Evolutionary conservation across 2,797 vertebrate genomes (phyloP), one percentile per base, ranked within the genome.

Genomic region (Forpus xanthops): DNA sequence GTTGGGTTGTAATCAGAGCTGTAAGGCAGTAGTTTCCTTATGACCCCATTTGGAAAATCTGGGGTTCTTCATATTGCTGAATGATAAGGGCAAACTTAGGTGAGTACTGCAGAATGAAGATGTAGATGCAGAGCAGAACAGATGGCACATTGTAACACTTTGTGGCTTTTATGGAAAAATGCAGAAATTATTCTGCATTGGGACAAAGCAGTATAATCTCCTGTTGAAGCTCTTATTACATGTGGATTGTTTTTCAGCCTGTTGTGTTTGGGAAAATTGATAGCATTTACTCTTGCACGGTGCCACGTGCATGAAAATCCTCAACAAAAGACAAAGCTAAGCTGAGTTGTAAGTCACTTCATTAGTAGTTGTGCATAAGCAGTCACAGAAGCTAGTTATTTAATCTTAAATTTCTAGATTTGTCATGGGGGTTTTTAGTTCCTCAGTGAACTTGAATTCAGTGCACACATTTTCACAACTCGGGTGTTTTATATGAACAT

Each of bases 41-140:
- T 37, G 30, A 58, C 30, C 53, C 16, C 9, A 23, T 84, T 75
- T 68, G 62, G 62, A 74, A 88, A 92, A 88, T 47, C 44, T 42
- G 14, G 9, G 28, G 2, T 0, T 0, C 13, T 47, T 60, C 31
- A 14, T 56, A 33, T 50, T 62, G 66, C 19, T 72, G 21, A 44
- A 50, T 67, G n/a, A 25, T 45, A 39, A 56, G 66, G n/a, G 42
- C 30, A 77, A 81, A 55, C 0, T 0, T 33, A 23, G 53, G n/a
- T 44, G 35, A 72, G 25, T 66, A 45, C 42, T 45, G 60, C n/a
- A 49, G 53, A 66, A 76, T 18, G 37, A 55, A 8, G 24, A 39
- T 44, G 15, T 56, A 42, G 17, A 5, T 5, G 11, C 76, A 44
- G 35, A 75, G 52, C 12, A 52, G 27, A 45, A 58, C 2, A 6